phyloP scores from a whole-genome alignment of 2,113 vertebrate genomes.

The Microtus montanus region DNA sequence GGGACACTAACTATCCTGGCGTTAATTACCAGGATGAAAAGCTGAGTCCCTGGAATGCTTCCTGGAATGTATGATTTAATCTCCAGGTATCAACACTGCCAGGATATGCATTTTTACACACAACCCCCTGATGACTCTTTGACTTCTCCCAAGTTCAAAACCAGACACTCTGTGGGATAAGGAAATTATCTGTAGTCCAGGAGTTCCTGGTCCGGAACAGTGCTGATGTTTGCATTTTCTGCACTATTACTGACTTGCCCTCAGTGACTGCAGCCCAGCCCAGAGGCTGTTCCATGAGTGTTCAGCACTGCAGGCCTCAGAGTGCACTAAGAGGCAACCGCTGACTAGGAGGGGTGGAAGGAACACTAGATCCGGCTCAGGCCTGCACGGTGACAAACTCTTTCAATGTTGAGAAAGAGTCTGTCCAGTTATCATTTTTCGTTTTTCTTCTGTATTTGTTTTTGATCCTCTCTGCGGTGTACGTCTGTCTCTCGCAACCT shows the following conservation, averaged over 20 bases:
- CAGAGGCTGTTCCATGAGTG: background rate
- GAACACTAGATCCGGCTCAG: background rate
- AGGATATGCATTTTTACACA: no score
- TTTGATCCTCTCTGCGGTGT: background rate
- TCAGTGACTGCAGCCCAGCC: accelerated
- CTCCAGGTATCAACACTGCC: background rate
- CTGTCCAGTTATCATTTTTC: background rate
- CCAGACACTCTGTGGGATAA: background rate
- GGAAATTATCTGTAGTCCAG: accelerated
- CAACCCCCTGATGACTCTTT: background rate
- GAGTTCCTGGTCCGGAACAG: accelerated
- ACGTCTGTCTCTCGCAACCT: background rate
- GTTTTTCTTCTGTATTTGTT: background rate
- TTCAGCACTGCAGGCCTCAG: no score
- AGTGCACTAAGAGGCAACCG: no score
- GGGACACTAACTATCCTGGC: background rate
- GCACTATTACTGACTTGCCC: accelerated
- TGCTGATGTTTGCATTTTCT: accelerated
- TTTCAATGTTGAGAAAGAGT: background rate
- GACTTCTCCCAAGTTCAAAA: background rate
- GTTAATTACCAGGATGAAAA: background rate
- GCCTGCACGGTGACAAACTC: background rate
- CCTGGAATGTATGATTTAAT: background rate
- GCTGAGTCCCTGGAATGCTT: background rate
- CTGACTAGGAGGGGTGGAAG: background rate